phyloP scores from a whole-genome alignment of 2,888 invertebrate species.

The Crossocerus cetratus region DNA sequence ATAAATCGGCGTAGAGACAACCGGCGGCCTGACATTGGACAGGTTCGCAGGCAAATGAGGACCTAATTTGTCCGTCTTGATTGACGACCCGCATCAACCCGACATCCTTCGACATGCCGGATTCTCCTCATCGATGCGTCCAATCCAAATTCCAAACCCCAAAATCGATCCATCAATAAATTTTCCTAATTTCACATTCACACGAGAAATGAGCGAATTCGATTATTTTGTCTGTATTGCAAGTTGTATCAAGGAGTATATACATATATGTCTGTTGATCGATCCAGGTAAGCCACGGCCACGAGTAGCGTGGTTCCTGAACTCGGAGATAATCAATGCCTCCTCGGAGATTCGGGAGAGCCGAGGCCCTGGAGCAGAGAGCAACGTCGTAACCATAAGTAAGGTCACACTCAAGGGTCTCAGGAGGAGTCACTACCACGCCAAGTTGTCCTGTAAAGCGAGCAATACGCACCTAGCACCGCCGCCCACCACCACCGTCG shows the following conservation, averaged over 20 bases:
- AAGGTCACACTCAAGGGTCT: slow-evolving; percentile 89
- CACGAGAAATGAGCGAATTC: no score
- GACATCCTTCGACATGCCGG: no score
- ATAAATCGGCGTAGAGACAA: no score
- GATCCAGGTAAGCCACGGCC: slow-evolving; percentile 85
- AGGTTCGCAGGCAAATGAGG: no score
- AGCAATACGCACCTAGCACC: slow-evolving; percentile 90
- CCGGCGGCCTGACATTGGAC: no score
- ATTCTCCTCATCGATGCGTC: no score
- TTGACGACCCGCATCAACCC: no score
- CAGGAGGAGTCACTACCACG: slow-evolving; percentile 89
- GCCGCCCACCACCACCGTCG: slow-evolving; percentile 88
- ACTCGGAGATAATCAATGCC: slow-evolving; percentile 90
- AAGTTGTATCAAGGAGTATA: slow-evolving; percentile 1
- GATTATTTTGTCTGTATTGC: no score
- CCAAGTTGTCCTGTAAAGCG: slow-evolving; percentile 91
- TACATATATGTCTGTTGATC: slow-evolving; percentile 7
- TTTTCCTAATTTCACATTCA: no score
- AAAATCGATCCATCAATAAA: no score
- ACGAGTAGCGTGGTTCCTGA: slow-evolving; percentile 89
- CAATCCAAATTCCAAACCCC: no score
- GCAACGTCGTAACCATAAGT: slow-evolving; percentile 87
- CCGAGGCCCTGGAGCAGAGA: slow-evolving; percentile 60
- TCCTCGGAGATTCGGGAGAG: slow-evolving; percentile 83
- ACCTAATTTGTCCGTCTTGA: no score